These are phyloP conservation scores for Mesocricetus auratus DNA, from an alignment of 2,113 vertebrate species.

Conservation along the genomic window DNA sequence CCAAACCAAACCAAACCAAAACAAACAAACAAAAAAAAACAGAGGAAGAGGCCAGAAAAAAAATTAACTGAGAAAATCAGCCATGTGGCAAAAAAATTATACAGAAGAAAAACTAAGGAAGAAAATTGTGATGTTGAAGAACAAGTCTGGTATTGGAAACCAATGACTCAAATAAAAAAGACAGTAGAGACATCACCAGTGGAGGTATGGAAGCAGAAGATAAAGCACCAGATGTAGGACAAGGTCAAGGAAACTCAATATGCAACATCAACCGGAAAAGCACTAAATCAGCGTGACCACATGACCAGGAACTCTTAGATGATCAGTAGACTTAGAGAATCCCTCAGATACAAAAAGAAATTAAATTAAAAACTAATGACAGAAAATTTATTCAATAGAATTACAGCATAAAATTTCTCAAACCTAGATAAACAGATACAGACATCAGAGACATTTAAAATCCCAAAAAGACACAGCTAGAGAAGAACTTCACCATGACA, in stretches of 20 bases:
- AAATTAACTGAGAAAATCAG: background rate
- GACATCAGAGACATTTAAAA: background rate
- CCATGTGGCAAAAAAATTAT: no score
- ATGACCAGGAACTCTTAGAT: background rate
- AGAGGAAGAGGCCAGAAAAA: background rate
- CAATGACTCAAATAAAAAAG: background rate
- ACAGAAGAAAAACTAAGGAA: background rate
- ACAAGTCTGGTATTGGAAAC: background rate
- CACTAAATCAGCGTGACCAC: background rate
- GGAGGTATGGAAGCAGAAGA: background rate
- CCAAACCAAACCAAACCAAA: no score
- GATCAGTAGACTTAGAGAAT: background rate
- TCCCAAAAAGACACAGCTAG: background rate
- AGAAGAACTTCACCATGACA: background rate
- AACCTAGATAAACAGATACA: background rate
- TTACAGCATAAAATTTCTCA: background rate
- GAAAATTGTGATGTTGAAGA: background rate
- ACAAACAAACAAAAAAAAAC: no score
- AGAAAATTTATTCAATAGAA: background rate
- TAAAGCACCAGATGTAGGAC: background rate
- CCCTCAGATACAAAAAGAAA: background rate
- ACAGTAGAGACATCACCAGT: background rate
- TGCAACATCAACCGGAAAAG: background rate
- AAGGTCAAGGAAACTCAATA: background rate
- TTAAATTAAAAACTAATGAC: background rate